Base-by-base conservation (phyloP, 2,113 vertebrate genomes). In the Eretmochelys imbricata region DNA sequence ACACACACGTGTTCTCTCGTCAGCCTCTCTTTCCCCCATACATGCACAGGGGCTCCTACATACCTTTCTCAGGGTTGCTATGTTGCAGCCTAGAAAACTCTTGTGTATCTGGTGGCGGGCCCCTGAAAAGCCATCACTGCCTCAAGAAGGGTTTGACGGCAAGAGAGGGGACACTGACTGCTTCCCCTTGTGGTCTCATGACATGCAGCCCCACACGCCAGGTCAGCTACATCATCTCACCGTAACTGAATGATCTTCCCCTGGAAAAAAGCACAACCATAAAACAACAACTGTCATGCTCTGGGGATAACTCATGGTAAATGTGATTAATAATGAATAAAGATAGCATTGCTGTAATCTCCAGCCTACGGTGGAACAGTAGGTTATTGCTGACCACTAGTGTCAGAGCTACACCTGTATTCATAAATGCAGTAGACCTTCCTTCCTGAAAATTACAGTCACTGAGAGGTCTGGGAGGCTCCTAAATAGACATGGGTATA, bases 351-450 rank as follows among this genome's bases (percentile, higher is more conserved):
- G 51, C 53, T 48, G 50, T 93, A 92, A 50, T 31, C 48, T 83
- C 48, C 4, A 2, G 0, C 53, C 72, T 95, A 82, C 0, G 0
- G 95, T 81, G 46, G 22, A 78, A 91, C n/a, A 0, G 59, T 46
- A 59, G n/a, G n/a, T 94, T 95, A 92, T 94, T 93, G 48, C 94
- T 91, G 91, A 84, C 51, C 85, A 62, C 75, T 49, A 90, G 62
- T 53, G 87, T 75, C 80, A 83, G 81, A 83, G 48, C 82, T 87
- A 57, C 25, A 82, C 75, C 24, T 94, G 42, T 91, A 76, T 87
- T 80, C 90, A 62, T 90, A 92, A 95, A 93, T 5, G 54, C 16
- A 59, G 51, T 91, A 91, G 69, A 84, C 49, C 83, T 89, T 82
- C 29, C 25, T 85, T 84, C 87, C 84, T 89, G 84, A 95, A 93